Percentiles rank a stretch among this genome's conserved stretches.
Evolutionary conservation across 2,113 vertebrate genomes (phyloP).

Genomic region (Castor canadensis): DNA sequence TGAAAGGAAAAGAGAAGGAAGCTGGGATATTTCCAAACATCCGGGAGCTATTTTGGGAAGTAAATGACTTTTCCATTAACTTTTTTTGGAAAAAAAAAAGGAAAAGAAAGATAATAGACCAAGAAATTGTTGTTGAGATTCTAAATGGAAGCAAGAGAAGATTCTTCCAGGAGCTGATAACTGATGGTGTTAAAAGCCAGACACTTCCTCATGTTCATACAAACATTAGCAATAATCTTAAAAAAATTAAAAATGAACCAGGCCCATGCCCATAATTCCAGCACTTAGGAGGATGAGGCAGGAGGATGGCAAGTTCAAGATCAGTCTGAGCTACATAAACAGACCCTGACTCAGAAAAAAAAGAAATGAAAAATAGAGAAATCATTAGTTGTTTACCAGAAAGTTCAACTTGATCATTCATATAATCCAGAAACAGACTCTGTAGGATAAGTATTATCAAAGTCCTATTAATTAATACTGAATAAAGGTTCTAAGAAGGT

Average conservation of each 20-base stretch:
- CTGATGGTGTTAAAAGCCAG: not conserved
- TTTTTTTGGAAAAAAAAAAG: constrained; percentile 25
- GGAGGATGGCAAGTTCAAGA: no score
- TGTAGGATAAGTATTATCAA: constrained; percentile 38
- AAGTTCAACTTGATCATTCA: constrained; percentile 4
- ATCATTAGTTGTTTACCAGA: constrained; percentile 26
- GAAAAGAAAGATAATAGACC: constrained; percentile 20
- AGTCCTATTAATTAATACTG: constrained; percentile 40
- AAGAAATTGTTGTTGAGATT: not conserved
- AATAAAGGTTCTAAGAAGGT: constrained; percentile 39
- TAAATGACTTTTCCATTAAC: constrained; percentile 71
- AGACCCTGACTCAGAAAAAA: no score
- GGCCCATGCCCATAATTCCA: no score
- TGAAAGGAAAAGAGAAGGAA: constrained; percentile 62
- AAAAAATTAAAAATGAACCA: not conserved
- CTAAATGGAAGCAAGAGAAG: constrained; percentile 15
- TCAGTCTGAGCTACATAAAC: no score
- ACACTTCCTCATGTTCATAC: not conserved
- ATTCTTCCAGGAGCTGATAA: not conserved
- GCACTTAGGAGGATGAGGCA: no score
- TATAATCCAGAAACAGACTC: constrained; percentile 48
- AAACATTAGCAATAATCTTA: not conserved
- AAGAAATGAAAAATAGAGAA: constrained; percentile 46
- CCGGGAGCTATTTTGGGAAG: constrained; percentile 68
- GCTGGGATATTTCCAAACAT: constrained; percentile 68